Conservation (phyloP, 2,797 vertebrate species). For the Avahi laniger region DNA sequence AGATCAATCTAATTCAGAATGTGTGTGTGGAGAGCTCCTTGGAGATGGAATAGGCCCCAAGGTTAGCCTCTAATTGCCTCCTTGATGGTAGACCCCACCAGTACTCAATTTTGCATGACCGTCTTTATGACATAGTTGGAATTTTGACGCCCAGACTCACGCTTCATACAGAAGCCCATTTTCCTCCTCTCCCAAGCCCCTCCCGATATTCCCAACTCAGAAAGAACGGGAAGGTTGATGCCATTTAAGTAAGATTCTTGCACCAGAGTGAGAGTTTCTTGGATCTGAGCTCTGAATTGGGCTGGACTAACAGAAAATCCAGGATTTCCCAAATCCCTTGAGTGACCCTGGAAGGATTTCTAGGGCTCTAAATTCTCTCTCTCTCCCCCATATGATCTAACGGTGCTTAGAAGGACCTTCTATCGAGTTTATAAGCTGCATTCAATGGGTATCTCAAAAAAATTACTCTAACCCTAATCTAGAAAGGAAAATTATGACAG, state of each 20-base stretch:
- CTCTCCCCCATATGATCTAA: not conserved
- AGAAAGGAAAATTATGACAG: not conserved
- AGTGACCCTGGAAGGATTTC: not conserved
- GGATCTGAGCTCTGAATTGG: not conserved
- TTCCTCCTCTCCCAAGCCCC: conserved; percentile 39
- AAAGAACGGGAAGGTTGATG: conserved; percentile 40
- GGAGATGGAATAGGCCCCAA: conserved; percentile 71
- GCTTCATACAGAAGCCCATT: conserved; percentile 51
- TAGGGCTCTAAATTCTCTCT: not conserved
- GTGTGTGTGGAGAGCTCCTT: conserved; percentile 60
- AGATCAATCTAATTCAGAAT: conserved; percentile 80
- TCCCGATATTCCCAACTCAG: conserved; percentile 49
- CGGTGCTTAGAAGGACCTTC: not conserved
- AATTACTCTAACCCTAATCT: not conserved
- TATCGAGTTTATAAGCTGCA: not conserved
- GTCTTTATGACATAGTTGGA: conserved; percentile 78
- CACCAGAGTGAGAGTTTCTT: not conserved
- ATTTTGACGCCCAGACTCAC: conserved; percentile 70
- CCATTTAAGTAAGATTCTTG: conserved; percentile 42
- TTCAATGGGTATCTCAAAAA: conserved; percentile 33
- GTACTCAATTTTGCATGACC: conserved; percentile 75
- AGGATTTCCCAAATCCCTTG: not conserved
- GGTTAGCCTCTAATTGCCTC: conserved; percentile 79
- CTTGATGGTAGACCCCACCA: conserved; percentile 67
- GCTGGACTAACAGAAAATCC: not conserved